Evolutionary conservation across 2,113 vertebrate genomes (phyloP), one percentile per base, ranked within the genome.

Genomic region (Tychaedon coryphoeus): DNA sequence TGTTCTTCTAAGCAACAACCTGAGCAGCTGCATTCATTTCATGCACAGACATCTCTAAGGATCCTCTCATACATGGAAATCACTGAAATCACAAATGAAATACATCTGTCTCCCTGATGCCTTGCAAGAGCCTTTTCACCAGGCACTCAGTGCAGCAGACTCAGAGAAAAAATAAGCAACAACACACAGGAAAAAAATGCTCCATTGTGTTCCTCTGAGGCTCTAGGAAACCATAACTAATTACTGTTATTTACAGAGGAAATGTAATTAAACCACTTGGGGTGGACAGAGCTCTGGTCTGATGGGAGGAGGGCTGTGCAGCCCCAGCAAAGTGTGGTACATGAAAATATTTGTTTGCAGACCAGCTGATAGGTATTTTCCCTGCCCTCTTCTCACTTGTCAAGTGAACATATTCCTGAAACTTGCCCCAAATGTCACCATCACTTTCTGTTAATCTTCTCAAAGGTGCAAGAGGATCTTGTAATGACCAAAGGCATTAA

Each of bases 41-140:
- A 88, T 57, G 87, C 77, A 54, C 50, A 90, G 71, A 62, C 62
- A 73, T 94, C 78, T 96, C 72, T 60, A 67, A 95, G 81, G 81
- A 96, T 94, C 78, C 60, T 91, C 87, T 95, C 67, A 48, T 92
- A 83, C 29, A 81, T 45, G 67, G 71, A 94, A 96, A 93, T 91
- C 38, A 88, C 58, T 56, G 81, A 87, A 93, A 82, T 91, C 90
- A 92, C 81, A 90, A 86, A 94, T 90, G 42, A 95, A 95, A 90
- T 86, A 77, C 81, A 88, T 80, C 74, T 86, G 58, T 80, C 85
- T 95, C 85, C 85, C 82, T 58, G 51, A 76, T 74, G 78, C 47
- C 80, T 15, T 73, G 42, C 66, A 94, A 87, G 34, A 90, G 66
- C 43, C 31, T 92, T 86, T 91, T 70, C 67, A 73, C 42, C 51